Percentiles rank a stretch among this genome's conserved stretches.
These are phyloP conservation scores for Masnerella sp. DNA, from an alignment of 2,888 invertebrate species.

Conservation along the genomic window DNA sequence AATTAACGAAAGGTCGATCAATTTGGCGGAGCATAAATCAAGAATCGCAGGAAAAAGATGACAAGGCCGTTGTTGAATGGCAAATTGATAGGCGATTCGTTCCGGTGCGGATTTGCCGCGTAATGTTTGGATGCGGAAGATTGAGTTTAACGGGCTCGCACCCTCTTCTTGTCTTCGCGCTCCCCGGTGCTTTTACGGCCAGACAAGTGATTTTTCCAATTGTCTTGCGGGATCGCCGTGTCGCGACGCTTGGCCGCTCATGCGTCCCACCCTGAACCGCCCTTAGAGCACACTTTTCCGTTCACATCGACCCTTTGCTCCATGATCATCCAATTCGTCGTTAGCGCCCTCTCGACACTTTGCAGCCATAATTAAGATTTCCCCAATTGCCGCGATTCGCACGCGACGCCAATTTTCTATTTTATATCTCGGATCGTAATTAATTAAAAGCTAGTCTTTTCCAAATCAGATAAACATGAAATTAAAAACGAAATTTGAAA, in stretches of 20 bases:
- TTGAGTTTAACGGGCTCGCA: conserved; percentile 71
- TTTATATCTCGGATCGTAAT: too few species aligned
- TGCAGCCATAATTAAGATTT: conserved; percentile 45
- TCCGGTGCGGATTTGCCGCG: conserved; percentile 57
- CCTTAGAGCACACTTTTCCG: conserved; percentile 63
- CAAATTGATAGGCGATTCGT: conserved; percentile 58
- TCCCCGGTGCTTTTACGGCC: conserved; percentile 68
- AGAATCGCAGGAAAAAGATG: conserved; percentile 45
- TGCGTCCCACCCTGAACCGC: conserved; percentile 71
- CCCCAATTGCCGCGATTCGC: conserved; percentile 25
- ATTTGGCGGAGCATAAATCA: conserved; percentile 44
- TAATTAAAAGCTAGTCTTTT: too few species aligned
- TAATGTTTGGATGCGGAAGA: conserved; percentile 69
- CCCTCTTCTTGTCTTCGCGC: conserved; percentile 59
- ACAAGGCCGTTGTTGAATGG: conserved; percentile 49
- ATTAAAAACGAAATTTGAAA: too few species aligned
- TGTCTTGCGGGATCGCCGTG: conserved; percentile 71
- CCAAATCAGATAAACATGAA: too few species aligned
- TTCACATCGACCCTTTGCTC: conserved; percentile 61
- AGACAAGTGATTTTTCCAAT: conserved; percentile 77
- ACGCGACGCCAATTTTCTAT: conserved; percentile 16
- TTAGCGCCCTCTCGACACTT: conserved; percentile 63
- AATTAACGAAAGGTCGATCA: conserved; percentile 15
- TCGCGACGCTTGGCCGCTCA: conserved; percentile 74
- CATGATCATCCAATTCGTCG: conserved; percentile 67